phyloP scores from a whole-genome alignment of 2,888 invertebrate genomes.

The Heliconius ethilla region DNA sequence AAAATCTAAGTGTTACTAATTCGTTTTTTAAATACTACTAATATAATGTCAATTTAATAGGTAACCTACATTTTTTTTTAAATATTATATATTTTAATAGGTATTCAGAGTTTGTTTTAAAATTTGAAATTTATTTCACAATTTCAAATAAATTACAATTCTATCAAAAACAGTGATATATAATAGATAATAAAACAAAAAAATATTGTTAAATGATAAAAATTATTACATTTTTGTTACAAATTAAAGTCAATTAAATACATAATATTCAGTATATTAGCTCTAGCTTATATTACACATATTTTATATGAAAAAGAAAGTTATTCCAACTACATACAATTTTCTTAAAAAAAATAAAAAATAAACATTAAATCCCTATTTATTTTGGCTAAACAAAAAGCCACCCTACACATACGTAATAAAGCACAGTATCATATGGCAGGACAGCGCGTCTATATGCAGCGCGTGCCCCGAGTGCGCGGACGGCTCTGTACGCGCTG shows the following conservation, averaged over 20 bases:
- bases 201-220: background rate
- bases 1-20: background rate
- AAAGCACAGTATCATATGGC: constrained; percentile 73
- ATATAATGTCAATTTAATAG: background rate
- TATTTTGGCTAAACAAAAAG: background rate
- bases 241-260: background rate
- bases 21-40: background rate
- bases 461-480: constrained; percentile 81
- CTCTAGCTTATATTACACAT: background rate
- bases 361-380: too few relatives aligned
- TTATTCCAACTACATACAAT: too few relatives aligned
- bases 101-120: too few relatives aligned
- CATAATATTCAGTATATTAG: too few relatives aligned
- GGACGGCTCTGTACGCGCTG: constrained; percentile 64
- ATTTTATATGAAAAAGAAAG: background rate
- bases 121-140: too few relatives aligned
- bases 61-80: too few relatives aligned
- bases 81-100: too few relatives aligned
- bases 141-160: too few relatives aligned
- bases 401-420: constrained; percentile 41
- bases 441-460: constrained; percentile 81
- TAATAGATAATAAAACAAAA: background rate
- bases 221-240: too few relatives aligned
- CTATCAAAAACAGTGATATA: too few relatives aligned
- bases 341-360: too few relatives aligned